Evolutionary conservation across 2,113 vertebrate species (phyloP).

Genomic region (Gnathonemus longibarbis): DNA sequence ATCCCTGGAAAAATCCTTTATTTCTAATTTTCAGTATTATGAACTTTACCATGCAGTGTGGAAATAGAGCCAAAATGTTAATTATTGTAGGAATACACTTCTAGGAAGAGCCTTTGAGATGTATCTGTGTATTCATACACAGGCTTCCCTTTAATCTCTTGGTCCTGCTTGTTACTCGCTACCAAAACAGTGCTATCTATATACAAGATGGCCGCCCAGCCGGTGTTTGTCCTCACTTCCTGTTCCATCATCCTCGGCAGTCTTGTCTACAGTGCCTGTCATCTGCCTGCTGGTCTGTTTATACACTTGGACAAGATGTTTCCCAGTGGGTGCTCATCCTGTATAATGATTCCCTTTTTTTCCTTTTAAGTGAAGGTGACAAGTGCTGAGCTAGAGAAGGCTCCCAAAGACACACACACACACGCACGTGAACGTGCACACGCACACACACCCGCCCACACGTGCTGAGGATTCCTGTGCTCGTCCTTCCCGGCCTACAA

Average conservation of each 20-base stretch:
- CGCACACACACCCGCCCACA: slow-evolving; percentile 15
- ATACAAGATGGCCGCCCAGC: slow-evolving; percentile 6
- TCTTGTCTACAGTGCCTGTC: slow-evolving; percentile 15
- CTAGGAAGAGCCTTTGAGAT: neutral
- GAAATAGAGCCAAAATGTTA: neutral
- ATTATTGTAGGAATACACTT: neutral
- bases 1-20: neutral
- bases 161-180: slow-evolving; percentile 15
- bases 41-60: neutral
- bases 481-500: slow-evolving; percentile 21
- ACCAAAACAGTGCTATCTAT: slow-evolving; percentile 25
- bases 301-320: slow-evolving; percentile 1
- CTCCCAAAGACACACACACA: neutral
- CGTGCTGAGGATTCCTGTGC: neutral
- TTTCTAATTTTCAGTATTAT: neutral
- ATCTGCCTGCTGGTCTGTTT: slow-evolving; percentile 18
- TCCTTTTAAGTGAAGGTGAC: slow-evolving; percentile 4
- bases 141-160: slow-evolving; percentile 29
- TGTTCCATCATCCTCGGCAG: slow-evolving; percentile 12
- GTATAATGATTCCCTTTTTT: neutral
- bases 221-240: slow-evolving; percentile 21
- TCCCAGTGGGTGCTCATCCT: neutral
- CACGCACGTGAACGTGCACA: neutral
- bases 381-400: neutral
- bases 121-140: slow-evolving; percentile 28